Percentiles rank a stretch among this genome's conserved stretches.
These are phyloP conservation scores for Chaetoderma sp. DNA, from an alignment of 2,888 invertebrate species.

Conservation along the genomic window DNA sequence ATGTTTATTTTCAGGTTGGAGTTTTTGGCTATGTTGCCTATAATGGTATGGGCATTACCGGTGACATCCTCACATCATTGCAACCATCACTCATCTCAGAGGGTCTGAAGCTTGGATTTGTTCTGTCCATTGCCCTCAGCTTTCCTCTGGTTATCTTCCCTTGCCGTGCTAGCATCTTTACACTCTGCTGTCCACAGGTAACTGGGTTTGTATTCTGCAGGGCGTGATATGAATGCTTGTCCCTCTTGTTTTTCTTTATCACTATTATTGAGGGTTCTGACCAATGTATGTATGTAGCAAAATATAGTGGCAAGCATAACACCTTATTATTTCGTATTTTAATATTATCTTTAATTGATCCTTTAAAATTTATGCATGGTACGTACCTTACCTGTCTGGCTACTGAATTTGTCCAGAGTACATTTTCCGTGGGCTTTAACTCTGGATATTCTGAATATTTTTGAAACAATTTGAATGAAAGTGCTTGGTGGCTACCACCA, in stretches of 20 bases:
- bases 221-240: background rate
- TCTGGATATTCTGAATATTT: too few relatives aligned
- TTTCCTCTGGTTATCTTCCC: constrained; percentile 98
- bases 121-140: constrained; percentile 93
- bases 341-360: background rate
- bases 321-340: background rate
- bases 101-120: constrained; percentile 93
- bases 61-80: constrained; percentile 91
- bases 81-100: constrained; percentile 83
- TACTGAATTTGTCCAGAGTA: too few relatives aligned
- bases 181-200: constrained; percentile 87
- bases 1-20: constrained; percentile 77
- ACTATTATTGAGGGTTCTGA: too few relatives aligned
- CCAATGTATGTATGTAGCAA: background rate
- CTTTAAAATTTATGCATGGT: background rate
- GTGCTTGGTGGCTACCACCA: too few relatives aligned
- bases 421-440: too few relatives aligned
- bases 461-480: too few relatives aligned
- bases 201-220: constrained; percentile 38
- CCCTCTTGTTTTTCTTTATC: background rate
- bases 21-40: constrained; percentile 94
- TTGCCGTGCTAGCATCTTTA: constrained; percentile 92
- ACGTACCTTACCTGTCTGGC: too few relatives aligned
- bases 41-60: constrained; percentile 74
- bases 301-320: too few relatives aligned